Conservation (phyloP, 2,113 vertebrate species). For the Percopsis transmontana region DNA sequence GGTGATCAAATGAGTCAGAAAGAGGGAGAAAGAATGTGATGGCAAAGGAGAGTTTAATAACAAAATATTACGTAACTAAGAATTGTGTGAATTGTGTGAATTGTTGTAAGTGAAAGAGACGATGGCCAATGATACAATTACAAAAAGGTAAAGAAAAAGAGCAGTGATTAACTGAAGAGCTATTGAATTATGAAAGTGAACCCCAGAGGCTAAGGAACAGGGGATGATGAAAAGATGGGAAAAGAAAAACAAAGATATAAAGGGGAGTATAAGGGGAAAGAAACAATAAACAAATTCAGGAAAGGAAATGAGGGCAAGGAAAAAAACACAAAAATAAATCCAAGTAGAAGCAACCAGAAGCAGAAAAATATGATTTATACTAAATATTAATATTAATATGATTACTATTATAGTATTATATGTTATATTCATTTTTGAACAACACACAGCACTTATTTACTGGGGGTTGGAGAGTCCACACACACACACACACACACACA, state of each 20-base stretch:
- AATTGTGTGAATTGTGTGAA: no score
- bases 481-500: conserved; percentile 33
- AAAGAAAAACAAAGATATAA: neutral
- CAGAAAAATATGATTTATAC: neutral
- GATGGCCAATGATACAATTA: no score
- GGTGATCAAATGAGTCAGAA: no score
- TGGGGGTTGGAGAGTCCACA: neutral
- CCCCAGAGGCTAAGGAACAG: neutral
- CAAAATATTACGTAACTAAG: no score
- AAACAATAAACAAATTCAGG: neutral
- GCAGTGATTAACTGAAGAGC: neutral
- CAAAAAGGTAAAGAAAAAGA: neutral
- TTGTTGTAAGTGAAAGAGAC: no score
- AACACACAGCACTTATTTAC: no score
- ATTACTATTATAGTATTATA: no score
- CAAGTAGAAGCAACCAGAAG: neutral
- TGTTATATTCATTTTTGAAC: no score
- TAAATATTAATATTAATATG: no score
- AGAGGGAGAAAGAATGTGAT: no score
- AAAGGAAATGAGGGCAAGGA: no score
- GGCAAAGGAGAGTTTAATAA: no score
- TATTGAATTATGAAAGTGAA: neutral
- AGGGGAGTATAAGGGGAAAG: neutral
- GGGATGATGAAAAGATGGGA: neutral
- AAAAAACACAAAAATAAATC: neutral